Percentiles rank a stretch among this genome's conserved stretches.
phyloP scores from a whole-genome alignment of 2,797 vertebrate species.

The Cossypha niveicapilla region DNA sequence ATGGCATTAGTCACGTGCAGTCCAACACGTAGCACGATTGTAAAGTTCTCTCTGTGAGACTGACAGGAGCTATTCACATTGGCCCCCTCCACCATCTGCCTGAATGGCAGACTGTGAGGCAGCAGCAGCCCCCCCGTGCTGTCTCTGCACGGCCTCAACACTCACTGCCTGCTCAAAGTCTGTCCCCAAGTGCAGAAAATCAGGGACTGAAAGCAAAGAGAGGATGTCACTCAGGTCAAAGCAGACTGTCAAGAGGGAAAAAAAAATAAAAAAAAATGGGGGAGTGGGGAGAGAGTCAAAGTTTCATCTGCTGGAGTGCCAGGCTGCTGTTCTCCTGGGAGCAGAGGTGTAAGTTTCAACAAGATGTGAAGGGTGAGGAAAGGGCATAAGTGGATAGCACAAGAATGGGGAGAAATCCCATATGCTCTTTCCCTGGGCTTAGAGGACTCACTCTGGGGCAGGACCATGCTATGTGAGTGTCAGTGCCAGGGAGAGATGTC shows the following conservation, averaged over 20 bases:
- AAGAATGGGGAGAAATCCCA: not conserved
- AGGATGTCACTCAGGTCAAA: conserved; percentile 38
- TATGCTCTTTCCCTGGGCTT: not conserved
- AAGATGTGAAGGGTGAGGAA: not conserved
- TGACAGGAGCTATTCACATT: conserved; percentile 74
- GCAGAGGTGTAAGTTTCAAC: not conserved
- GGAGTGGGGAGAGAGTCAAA: not conserved
- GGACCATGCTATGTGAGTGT: not conserved
- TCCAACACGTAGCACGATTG: conserved; percentile 69
- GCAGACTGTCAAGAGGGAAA: not conserved
- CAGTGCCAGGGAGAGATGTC: not conserved
- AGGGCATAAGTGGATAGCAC: not conserved
- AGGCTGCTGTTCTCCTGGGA: not conserved
- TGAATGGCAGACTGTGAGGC: conserved; percentile 67
- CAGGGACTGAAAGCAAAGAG: not conserved
- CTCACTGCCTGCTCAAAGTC: conserved; percentile 38
- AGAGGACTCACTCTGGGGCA: not conserved
- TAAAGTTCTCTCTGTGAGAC: conserved; percentile 64
- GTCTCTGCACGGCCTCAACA: conserved; percentile 7
- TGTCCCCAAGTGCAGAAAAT: conserved; percentile 37
- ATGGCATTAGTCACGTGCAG: conserved; percentile 70
- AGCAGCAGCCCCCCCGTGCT: not conserved
- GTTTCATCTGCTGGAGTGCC: not conserved
- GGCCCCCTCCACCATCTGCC: conserved; percentile 73
- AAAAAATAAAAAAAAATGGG: no score